Conservation (phyloP, 1,140 invertebrate species). For the Belonocnema kinseyi region DNA sequence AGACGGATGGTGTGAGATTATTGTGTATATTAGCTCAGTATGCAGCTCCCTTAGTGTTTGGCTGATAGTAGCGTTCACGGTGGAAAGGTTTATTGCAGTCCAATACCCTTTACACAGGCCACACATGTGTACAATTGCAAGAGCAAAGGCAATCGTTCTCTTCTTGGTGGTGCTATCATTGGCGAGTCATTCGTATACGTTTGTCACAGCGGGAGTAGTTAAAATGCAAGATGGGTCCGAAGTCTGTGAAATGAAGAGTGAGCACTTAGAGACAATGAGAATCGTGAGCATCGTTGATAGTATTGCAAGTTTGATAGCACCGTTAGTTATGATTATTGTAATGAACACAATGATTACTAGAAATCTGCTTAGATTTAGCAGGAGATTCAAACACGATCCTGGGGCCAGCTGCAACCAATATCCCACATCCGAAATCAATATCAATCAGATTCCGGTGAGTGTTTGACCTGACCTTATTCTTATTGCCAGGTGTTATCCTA, state of each 20-base stretch:
- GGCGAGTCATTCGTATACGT: constrained; percentile 76
- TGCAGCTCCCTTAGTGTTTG: constrained; percentile 79
- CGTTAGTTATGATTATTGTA: constrained; percentile 76
- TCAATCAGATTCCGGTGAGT: constrained; percentile 71
- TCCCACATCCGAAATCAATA: constrained; percentile 67
- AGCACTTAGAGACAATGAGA: constrained; percentile 73
- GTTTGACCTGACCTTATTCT: background rate
- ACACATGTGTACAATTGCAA: constrained; percentile 79
- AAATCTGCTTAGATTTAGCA: constrained; percentile 73
- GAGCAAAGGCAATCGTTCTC: constrained; percentile 77
- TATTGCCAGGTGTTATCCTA: too few relatives aligned
- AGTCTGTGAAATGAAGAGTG: constrained; percentile 71
- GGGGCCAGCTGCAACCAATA: constrained; percentile 54
- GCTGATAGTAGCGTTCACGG: constrained; percentile 81
- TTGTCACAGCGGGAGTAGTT: constrained; percentile 73
- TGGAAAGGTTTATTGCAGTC: constrained; percentile 81
- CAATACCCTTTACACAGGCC: constrained; percentile 81
- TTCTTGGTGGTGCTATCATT: constrained; percentile 71
- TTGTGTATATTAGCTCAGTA: constrained; percentile 78
- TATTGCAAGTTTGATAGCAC: constrained; percentile 76
- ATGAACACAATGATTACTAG: constrained; percentile 79
- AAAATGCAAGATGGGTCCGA: constrained; percentile 64
- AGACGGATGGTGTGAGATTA: constrained; percentile 77
- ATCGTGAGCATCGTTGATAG: constrained; percentile 78
- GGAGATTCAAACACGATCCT: constrained; percentile 66